These are phyloP conservation scores for Perca fluviatilis DNA, from an alignment of 2,113 vertebrate species.

Conservation along the genomic window DNA sequence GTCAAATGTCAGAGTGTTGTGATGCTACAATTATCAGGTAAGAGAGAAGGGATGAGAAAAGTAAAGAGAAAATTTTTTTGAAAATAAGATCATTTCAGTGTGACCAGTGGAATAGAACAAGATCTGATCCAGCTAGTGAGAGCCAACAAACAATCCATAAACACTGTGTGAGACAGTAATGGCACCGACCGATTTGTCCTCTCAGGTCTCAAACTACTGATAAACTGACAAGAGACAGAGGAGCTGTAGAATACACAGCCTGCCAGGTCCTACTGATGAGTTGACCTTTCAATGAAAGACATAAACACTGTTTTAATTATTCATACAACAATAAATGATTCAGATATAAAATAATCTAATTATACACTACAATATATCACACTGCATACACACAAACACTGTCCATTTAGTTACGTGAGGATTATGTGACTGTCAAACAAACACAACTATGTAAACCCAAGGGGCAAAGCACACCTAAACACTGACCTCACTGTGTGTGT, in stretches of 20 bases:
- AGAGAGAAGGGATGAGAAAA: neutral
- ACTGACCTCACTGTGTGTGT: conserved; percentile 5
- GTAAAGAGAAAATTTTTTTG: neutral
- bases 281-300: conserved; percentile 1
- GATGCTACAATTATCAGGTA: neutral
- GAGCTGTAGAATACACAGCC: neutral
- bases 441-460: neutral
- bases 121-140: neutral
- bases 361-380: neutral
- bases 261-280: neutral
- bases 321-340: neutral
- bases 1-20: neutral
- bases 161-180: neutral
- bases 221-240: neutral
- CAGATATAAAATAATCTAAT: neutral
- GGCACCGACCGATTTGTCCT: neutral
- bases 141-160: neutral
- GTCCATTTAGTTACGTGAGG: neutral
- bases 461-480: conserved; percentile 11
- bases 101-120: too few species aligned
- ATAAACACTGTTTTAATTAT: conserved; percentile 2
- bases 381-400: neutral
- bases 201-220: conserved; percentile 1
- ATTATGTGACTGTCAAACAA: conserved; percentile 15
- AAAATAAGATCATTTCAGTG: neutral